Percentiles rank a stretch among this genome's conserved stretches.
Conservation (phyloP, 2,797 vertebrate genomes). For the Furcifer pardalis region DNA sequence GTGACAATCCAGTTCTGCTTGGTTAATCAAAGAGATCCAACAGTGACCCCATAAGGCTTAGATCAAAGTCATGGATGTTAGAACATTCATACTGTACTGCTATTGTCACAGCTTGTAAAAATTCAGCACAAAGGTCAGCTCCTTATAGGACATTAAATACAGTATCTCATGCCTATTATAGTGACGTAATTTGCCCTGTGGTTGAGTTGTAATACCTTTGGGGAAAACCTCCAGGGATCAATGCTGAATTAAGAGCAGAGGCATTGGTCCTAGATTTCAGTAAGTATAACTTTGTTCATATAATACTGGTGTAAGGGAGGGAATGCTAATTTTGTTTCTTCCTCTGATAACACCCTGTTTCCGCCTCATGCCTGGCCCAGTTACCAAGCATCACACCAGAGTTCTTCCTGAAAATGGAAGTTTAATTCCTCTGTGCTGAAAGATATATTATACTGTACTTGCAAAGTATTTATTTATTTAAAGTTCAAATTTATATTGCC, state of each 20-base stretch:
- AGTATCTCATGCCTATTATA: not conserved
- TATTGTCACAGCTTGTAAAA: not conserved
- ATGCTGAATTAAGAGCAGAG: not conserved
- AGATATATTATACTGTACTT: no score
- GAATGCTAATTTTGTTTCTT: not conserved
- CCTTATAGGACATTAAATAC: constrained; percentile 2
- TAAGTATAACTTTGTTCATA: not conserved
- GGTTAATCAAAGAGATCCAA: not conserved
- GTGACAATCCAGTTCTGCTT: not conserved
- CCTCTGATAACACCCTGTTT: not conserved
- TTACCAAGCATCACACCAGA: no score
- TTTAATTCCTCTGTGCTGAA: no score
- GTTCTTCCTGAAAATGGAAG: not conserved
- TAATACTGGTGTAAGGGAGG: not conserved
- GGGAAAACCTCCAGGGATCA: not conserved
- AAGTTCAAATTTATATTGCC: no score
- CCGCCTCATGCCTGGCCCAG: not conserved
- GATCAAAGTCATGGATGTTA: not conserved
- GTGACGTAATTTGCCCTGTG: not conserved
- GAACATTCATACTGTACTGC: not conserved
- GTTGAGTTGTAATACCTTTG: not conserved
- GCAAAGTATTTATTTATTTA: no score
- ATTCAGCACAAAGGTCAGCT: constrained; percentile 10
- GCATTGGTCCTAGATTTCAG: not conserved
- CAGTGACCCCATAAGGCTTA: not conserved